Base-by-base conservation (phyloP, 1,140 invertebrate species). In the Alviniconcha marisindica region DNA sequence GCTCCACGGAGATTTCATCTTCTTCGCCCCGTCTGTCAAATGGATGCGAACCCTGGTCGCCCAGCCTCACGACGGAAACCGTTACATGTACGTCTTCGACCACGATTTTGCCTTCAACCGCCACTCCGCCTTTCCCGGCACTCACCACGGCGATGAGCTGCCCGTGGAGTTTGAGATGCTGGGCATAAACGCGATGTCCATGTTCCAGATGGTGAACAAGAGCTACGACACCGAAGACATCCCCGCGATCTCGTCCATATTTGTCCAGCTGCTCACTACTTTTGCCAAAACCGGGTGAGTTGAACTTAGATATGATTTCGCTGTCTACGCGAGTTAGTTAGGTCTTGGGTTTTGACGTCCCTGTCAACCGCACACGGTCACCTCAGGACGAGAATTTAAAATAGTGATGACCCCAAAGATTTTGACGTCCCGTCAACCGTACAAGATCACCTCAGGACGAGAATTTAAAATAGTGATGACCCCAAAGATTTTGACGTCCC, bases 61-160 rank as follows among this genome's bases (percentile, higher is more conserved):
- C 38, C 31, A 18, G 0, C 31, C 66, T 38, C 66, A 40, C 66
- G 12, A 7, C 0, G 66, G 18, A 15, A 15, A 3, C 66, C 66
- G 66, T 33, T 71, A 71, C 66, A 12, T 71, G 66, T 71, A 71
- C 24, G 31, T 71, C 66, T 71, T 71, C 12, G 66, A 71, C 31
- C 66, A 71, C 31, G 66, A 36, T 15, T 71, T 71, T 24, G 66
- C 0, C 66, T 71, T 71, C 66, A 71, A 71, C 66, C 10, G 36
- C 14, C 4, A 38, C 31, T 10, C 7, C 31, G 7, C 66, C 31
- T 10, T 40, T 33, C 66, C 66, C 0, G 66, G 66, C 0, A 0
- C 3, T 38, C 66, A 71, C 66, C 66, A 71, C 24, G 66, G 66
- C 12, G 66, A 71, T 38, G 66, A 71, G 12, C 12, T 71, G 31